Evolutionary conservation across 2,797 vertebrate genomes (phyloP).

Genomic region (Streptopelia turtur): DNA sequence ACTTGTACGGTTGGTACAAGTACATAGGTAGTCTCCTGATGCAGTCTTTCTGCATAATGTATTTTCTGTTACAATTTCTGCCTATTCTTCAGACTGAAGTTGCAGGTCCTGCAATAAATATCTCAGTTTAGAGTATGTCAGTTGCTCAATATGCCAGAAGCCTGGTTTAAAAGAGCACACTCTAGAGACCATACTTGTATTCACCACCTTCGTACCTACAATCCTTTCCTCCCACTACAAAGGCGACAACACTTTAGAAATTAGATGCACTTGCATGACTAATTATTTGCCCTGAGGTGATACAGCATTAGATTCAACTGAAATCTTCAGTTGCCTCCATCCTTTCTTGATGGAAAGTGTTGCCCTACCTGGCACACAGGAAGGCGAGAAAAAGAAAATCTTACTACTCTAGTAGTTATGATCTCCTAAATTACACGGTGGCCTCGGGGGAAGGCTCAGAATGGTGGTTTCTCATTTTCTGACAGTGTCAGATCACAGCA

Average conservation of each 20-base stretch:
- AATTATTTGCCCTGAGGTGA: not conserved
- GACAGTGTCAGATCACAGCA: not conserved
- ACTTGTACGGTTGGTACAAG: not conserved
- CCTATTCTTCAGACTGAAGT: not conserved
- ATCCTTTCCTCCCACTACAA: not conserved
- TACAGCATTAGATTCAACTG: not conserved
- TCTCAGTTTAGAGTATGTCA: not conserved
- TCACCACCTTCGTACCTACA: not conserved
- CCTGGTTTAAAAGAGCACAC: not conserved
- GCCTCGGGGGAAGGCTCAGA: not conserved
- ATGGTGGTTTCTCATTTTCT: not conserved
- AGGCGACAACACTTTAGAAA: not conserved
- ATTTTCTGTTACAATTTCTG: not conserved
- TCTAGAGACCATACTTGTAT: not conserved
- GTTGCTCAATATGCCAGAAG: not conserved
- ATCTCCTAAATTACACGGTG: not conserved
- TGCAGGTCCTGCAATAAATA: not conserved
- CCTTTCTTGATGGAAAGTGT: not conserved
- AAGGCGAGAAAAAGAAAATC: not conserved
- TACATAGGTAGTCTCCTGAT: not conserved
- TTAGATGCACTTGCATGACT: not conserved
- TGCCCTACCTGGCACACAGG: not conserved
- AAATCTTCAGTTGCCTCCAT: not conserved
- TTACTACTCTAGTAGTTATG: not conserved
- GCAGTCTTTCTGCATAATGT: not conserved